Evolutionary conservation across 2,797 vertebrate species (phyloP).

Genomic region (Halcyon leucocephala): DNA sequence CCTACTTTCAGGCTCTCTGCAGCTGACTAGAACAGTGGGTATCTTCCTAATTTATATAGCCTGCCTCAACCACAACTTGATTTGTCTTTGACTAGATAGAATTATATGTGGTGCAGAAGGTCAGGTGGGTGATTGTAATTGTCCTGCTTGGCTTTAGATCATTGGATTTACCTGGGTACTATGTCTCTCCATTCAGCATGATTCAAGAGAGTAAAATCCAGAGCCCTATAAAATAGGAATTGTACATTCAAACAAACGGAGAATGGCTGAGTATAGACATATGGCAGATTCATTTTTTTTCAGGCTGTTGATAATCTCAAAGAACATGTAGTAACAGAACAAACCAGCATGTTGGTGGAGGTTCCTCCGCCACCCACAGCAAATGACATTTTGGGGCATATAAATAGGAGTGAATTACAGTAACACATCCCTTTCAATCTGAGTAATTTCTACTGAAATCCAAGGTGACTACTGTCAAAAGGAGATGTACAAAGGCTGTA

Average conservation of each 20-base stretch:
- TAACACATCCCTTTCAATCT: constrained; percentile 56
- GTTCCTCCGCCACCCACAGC: constrained; percentile 67
- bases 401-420: constrained; percentile 66
- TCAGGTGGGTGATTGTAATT: background rate
- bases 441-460: constrained; percentile 52
- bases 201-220: constrained; percentile 32
- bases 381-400: constrained; percentile 61
- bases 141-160: background rate
- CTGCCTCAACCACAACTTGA: background rate
- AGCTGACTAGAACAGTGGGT: background rate
- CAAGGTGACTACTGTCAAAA: constrained; percentile 10
- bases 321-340: constrained; percentile 75
- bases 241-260: constrained; percentile 60
- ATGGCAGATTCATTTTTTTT: constrained; percentile 65
- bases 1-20: background rate
- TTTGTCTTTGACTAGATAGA: background rate
- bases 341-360: constrained; percentile 65
- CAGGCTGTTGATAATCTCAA: constrained; percentile 64
- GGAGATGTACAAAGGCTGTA: background rate
- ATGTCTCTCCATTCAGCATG: constrained; percentile 4
- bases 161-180: background rate
- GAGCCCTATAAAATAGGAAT: background rate
- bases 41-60: background rate
- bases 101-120: background rate
- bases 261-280: constrained; percentile 62